Conservation (phyloP, 2,888 invertebrate species). For the Chloromyia formosa region DNA sequence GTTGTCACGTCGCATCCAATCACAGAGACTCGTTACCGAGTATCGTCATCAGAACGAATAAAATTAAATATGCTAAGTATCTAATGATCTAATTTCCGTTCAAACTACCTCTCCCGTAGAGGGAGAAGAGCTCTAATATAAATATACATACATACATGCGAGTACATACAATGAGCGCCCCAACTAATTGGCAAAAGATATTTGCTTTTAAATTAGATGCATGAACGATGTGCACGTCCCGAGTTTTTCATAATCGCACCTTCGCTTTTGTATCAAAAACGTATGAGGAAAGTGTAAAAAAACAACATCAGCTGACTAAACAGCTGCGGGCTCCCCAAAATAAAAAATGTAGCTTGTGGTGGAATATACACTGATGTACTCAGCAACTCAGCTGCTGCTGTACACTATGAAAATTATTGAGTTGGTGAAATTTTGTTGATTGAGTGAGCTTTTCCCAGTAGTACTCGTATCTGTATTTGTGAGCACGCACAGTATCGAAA, state of each 20-base stretch:
- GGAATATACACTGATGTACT: too few relatives aligned
- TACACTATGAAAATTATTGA: too few relatives aligned
- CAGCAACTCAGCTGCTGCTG: too few relatives aligned
- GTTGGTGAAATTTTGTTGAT: too few relatives aligned
- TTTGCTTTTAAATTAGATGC: background rate
- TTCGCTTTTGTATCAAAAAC: constrained; percentile 6
- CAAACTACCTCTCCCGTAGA: background rate
- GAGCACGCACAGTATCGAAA: too few relatives aligned
- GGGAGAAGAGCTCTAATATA: background rate
- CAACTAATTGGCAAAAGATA: background rate
- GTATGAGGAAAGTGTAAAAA: background rate
- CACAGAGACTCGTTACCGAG: too few relatives aligned
- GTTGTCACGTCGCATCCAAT: background rate
- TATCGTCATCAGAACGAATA: too few relatives aligned
- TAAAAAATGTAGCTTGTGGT: background rate
- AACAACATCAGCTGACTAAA: constrained; percentile 37
- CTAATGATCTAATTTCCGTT: constrained; percentile 1
- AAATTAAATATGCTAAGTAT: background rate
- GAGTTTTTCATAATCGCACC: background rate
- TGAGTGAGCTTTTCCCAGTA: too few relatives aligned
- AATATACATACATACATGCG: too few relatives aligned
- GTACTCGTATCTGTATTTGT: too few relatives aligned
- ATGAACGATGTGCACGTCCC: background rate
- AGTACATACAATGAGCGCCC: background rate
- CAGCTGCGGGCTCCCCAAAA: constrained; percentile 27